Conservation (phyloP, 2,797 vertebrate species). For the Stomatorhinus walkeri region DNA sequence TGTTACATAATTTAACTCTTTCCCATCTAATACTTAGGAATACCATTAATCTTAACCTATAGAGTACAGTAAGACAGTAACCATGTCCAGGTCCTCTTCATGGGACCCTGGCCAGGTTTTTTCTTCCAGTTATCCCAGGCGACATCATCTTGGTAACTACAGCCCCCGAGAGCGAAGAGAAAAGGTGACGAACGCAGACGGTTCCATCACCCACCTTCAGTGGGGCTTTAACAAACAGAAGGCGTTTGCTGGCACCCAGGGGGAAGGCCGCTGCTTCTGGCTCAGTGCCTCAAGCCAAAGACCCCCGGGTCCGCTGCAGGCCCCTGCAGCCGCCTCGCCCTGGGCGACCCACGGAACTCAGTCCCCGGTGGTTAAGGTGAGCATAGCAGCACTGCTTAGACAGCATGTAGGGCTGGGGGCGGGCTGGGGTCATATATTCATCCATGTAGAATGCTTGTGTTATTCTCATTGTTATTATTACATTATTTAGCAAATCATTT, state of each 20-base stretch:
- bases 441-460: not conserved
- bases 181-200: slow-evolving; percentile 39
- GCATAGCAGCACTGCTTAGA: slow-evolving; percentile 40
- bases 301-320: slow-evolving; percentile 11
- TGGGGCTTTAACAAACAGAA: slow-evolving; percentile 25
- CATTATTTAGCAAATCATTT: not conserved
- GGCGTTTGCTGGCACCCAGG: slow-evolving; percentile 37
- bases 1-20: not conserved
- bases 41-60: not conserved
- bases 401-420: not conserved
- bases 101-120: slow-evolving; percentile 29
- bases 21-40: not conserved
- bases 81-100: slow-evolving; percentile 6
- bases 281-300: slow-evolving; percentile 31
- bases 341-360: slow-evolving; percentile 35
- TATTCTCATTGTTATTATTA: not conserved
- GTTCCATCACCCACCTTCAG: slow-evolving; percentile 38
- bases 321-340: slow-evolving; percentile 21
- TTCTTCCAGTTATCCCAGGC: slow-evolving; percentile 22
- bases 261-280: slow-evolving; percentile 43
- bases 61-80: not conserved
- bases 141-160: slow-evolving; percentile 37
- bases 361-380: slow-evolving; percentile 41
- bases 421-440: not conserved
- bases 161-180: slow-evolving; percentile 37